These are phyloP conservation scores for Pantherophis alleghaniensis DNA, from an alignment of 2,797 vertebrate genomes.

Conservation along the genomic window DNA sequence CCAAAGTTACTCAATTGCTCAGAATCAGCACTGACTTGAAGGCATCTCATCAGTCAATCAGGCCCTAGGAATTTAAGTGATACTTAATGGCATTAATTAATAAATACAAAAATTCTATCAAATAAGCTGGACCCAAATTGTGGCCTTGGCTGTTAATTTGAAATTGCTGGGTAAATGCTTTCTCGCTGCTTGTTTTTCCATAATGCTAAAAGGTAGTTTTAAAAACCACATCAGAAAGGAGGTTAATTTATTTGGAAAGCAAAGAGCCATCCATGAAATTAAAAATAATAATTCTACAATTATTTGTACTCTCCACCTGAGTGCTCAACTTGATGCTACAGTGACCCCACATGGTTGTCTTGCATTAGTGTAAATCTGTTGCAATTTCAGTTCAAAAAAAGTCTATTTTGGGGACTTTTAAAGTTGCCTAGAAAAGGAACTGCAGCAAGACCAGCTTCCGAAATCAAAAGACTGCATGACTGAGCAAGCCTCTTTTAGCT, in stretches of 20 bases:
- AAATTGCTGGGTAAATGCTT: not conserved
- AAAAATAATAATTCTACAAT: not conserved
- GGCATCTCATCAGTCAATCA: not conserved
- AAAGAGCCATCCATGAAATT: no score
- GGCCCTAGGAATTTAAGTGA: not conserved
- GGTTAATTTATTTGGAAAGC: not conserved
- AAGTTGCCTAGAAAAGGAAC: not conserved
- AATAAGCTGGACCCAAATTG: not conserved
- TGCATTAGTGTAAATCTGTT: not conserved
- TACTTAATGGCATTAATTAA: not conserved
- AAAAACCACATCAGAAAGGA: not conserved
- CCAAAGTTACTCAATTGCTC: not conserved
- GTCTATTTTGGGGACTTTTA: not conserved
- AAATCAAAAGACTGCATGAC: not conserved
- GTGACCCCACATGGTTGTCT: not conserved
- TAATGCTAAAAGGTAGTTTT: not conserved
- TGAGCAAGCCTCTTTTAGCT: not conserved
- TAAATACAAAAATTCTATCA: not conserved
- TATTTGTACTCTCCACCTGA: not conserved
- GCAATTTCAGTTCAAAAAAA: not conserved
- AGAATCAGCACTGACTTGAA: not conserved
- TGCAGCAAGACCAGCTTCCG: not conserved
- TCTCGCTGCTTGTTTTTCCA: not conserved
- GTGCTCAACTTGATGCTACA: not conserved
- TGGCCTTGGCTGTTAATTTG: not conserved